Conservation (phyloP, 2,888 invertebrate genomes). For the Hydrotaea cyrtoneurina region DNA sequence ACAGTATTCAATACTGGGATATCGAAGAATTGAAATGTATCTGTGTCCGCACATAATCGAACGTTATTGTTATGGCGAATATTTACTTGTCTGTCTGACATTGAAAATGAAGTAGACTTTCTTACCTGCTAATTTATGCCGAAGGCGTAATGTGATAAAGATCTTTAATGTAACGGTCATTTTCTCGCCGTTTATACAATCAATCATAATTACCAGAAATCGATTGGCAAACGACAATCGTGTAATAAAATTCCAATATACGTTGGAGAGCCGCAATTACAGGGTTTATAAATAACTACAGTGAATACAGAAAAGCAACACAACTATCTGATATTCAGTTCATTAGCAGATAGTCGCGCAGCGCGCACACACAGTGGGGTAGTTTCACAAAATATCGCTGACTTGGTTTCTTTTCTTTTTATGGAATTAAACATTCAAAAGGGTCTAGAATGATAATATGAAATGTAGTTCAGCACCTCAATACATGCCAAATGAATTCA, state of each 20-base stretch:
- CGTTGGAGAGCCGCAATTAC: neutral
- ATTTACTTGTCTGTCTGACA: neutral
- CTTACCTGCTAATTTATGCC: constrained; percentile 57
- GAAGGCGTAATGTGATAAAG: constrained; percentile 50
- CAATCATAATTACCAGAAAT: constrained; percentile 64
- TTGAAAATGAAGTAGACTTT: neutral
- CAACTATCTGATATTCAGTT: neutral
- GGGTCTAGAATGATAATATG: too few species aligned
- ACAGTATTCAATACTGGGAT: neutral
- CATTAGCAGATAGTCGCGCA: neutral
- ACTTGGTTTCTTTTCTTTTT: too few species aligned
- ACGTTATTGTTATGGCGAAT: too few species aligned
- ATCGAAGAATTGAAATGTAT: constrained; percentile 12
- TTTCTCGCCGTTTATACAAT: constrained; percentile 49
- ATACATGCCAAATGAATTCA: too few species aligned
- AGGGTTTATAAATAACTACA: neutral
- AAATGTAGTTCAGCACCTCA: too few species aligned
- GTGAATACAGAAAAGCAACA: too few species aligned
- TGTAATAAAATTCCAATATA: neutral
- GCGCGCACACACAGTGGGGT: too few species aligned
- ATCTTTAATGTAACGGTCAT: constrained; percentile 55
- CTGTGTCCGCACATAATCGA: too few species aligned
- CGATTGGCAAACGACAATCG: neutral
- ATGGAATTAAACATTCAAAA: too few species aligned
- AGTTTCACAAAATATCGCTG: too few species aligned